Conservation (phyloP, 2,113 vertebrate genomes). For the Herpetotheres cachinnans region DNA sequence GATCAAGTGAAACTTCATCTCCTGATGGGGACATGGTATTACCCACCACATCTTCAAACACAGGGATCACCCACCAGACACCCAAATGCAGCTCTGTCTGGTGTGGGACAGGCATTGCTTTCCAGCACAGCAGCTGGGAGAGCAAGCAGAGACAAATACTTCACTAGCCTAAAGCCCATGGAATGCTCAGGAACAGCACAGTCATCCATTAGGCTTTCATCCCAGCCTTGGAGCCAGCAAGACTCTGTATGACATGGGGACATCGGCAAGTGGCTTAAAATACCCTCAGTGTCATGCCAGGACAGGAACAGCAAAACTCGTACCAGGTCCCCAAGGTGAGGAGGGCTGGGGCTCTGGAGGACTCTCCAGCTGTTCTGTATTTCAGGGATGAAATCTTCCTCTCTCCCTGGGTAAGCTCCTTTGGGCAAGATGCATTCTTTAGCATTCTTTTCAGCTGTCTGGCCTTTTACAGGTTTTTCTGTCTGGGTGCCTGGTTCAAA, state of each 20-base stretch:
- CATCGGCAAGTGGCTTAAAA: not conserved
- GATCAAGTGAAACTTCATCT: not conserved
- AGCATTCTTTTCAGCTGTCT: not conserved
- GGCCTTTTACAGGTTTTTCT: not conserved
- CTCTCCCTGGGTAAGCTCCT: not conserved
- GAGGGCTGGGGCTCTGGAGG: not conserved
- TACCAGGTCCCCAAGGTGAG: fast-evolving
- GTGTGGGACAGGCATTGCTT: not conserved
- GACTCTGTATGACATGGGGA: not conserved
- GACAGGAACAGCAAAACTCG: not conserved
- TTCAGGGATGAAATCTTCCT: not conserved
- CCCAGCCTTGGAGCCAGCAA: not conserved
- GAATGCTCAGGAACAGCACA: not conserved
- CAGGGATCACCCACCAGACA: not conserved
- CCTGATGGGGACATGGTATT: not conserved
- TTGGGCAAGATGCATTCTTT: not conserved
- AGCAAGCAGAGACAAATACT: not conserved
- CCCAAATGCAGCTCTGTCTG: not conserved
- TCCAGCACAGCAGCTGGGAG: not conserved
- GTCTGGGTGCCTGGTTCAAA: not conserved
- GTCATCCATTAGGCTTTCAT: not conserved
- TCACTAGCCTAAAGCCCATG: not conserved
- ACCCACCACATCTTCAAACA: not conserved
- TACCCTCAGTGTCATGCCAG: not conserved
- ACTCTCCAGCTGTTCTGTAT: not conserved